These are phyloP conservation scores for Pinna nobilis DNA, from an alignment of 1,140 invertebrate genomes.

Conservation along the genomic window DNA sequence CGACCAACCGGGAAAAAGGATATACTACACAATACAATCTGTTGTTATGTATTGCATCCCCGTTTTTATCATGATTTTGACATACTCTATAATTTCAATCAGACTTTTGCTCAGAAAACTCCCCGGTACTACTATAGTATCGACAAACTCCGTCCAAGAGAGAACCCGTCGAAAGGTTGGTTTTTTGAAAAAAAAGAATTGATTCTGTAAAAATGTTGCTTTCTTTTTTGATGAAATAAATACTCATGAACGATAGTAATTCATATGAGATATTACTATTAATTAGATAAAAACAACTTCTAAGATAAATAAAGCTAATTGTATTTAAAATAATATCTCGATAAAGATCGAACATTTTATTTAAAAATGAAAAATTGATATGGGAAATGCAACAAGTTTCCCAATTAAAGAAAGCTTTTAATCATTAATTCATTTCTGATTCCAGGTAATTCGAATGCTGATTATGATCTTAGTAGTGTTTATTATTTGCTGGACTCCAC, in stretches of 20 bases:
- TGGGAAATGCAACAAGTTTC: too few species aligned
- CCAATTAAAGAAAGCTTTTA: too few species aligned
- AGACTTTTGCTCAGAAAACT: conserved; percentile 47
- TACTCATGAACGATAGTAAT: too few species aligned
- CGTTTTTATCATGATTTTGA: conserved; percentile 13
- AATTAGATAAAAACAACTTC: too few species aligned
- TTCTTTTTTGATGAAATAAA: too few species aligned
- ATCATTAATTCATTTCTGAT: conserved; percentile 16
- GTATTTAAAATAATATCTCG: too few species aligned
- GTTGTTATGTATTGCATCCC: conserved; percentile 40
- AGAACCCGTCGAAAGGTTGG: conserved; percentile 63
- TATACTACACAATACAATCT: conserved; percentile 73
- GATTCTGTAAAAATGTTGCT: too few species aligned
- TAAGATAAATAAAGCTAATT: too few species aligned
- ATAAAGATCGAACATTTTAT: too few species aligned
- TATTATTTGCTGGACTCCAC: conserved; percentile 71
- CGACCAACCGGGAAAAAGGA: conserved; percentile 44
- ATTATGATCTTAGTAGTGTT: conserved; percentile 73
- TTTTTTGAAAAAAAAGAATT: not conserved
- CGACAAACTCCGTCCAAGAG: conserved; percentile 47
- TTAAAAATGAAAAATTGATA: too few species aligned
- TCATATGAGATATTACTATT: too few species aligned
- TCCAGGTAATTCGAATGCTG: conserved; percentile 75
- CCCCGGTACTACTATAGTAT: conserved; percentile 41
- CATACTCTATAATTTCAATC: conserved; percentile 22